These are phyloP conservation scores for Microctonus brassicae DNA, from an alignment of 2,888 invertebrate genomes.

Conservation along the genomic window DNA sequence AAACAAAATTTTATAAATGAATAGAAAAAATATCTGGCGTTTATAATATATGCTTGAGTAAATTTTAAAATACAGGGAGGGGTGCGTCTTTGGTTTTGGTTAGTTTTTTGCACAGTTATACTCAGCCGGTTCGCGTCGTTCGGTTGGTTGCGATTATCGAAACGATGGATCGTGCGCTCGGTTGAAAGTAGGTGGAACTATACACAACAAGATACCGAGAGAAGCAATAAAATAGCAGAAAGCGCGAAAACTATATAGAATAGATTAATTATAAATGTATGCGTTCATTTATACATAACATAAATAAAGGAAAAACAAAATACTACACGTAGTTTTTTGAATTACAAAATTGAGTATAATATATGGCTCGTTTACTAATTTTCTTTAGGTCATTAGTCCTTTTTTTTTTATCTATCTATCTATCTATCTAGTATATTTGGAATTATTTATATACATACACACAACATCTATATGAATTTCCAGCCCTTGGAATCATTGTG, in stretches of 20 bases:
- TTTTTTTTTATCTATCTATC: constrained; percentile 11
- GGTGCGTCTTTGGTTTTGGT: neutral
- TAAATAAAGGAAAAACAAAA: constrained; percentile 47
- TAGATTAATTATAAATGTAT: no score
- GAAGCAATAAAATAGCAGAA: constrained; percentile 17
- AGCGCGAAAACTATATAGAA: constrained; percentile 13
- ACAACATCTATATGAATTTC: neutral
- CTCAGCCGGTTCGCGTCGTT: neutral
- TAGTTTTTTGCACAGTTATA: neutral
- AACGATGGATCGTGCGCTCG: constrained; percentile 39
- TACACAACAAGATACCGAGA: constrained; percentile 1
- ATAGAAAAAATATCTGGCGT: no score
- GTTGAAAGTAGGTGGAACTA: constrained; percentile 28
- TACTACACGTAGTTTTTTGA: constrained; percentile 63
- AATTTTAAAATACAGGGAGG: neutral
- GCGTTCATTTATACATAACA: no score
- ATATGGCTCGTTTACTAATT: constrained; percentile 37
- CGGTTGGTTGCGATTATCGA: neutral
- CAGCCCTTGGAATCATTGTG: neutral
- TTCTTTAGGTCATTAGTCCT: constrained; percentile 49
- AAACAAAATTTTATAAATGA: no score
- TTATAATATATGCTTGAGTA: neutral
- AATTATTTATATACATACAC: no score
- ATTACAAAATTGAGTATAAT: constrained; percentile 67
- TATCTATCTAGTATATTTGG: neutral